These are phyloP conservation scores for Meiosimyza decipiens DNA, from an alignment of 2,888 invertebrate species.

Conservation along the genomic window DNA sequence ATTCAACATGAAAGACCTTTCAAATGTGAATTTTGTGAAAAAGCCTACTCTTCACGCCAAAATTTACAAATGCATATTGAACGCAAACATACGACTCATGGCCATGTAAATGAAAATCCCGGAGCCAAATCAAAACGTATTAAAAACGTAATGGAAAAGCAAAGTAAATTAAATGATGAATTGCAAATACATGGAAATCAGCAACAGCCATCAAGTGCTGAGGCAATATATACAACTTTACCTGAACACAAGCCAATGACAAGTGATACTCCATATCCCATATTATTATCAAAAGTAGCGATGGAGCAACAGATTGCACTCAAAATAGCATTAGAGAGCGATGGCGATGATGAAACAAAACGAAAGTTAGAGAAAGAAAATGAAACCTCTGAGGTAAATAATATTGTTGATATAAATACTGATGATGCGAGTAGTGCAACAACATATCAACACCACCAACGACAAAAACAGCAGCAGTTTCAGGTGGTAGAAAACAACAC, in stretches of 20 bases:
- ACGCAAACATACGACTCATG: too few species aligned
- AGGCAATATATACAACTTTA: not conserved
- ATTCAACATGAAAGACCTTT: conserved; percentile 38
- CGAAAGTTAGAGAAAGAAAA: conserved; percentile 44
- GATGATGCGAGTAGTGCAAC: too few species aligned
- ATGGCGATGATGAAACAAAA: conserved; percentile 13
- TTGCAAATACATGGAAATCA: conserved; percentile 27
- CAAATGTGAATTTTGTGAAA: too few species aligned
- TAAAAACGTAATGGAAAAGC: too few species aligned
- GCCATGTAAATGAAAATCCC: too few species aligned
- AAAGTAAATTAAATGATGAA: too few species aligned
- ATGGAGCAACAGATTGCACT: conserved; percentile 46
- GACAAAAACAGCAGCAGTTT: conserved; percentile 1
- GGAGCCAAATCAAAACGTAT: too few species aligned
- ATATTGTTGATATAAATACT: not conserved
- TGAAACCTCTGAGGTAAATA: conserved; percentile 26
- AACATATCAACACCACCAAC: too few species aligned
- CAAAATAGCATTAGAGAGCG: conserved; percentile 27
- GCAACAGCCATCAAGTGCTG: not conserved
- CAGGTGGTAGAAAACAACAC: too few species aligned
- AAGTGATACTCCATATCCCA: not conserved
- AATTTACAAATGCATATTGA: conserved; percentile 2
- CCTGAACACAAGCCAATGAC: not conserved
- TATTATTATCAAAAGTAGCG: not conserved
- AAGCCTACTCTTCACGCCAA: not conserved